Conservation (phyloP, 2,113 vertebrate species). For the Emydura subglobosa region DNA sequence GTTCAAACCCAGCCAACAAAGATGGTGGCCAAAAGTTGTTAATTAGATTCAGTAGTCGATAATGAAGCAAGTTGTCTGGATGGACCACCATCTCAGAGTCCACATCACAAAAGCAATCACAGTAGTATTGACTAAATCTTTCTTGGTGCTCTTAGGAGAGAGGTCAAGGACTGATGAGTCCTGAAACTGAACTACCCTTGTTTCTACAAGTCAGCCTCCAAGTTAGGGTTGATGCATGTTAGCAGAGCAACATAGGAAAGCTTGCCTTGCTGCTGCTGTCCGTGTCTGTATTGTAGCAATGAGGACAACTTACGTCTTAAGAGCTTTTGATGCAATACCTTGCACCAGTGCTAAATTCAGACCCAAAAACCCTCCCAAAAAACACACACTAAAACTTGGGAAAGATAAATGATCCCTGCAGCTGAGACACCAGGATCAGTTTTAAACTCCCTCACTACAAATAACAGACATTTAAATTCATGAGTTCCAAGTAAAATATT, state of each 20-base stretch:
- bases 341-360: constrained; percentile 41
- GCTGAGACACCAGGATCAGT: background rate
- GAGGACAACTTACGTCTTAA: background rate
- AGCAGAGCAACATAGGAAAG: background rate
- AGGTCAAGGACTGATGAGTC: background rate
- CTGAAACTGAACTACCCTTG: background rate
- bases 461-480: background rate
- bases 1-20: background rate
- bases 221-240: background rate
- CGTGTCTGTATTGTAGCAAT: background rate
- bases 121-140: background rate
- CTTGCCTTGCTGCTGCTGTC: constrained; percentile 22
- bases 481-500: background rate
- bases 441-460: constrained; percentile 4
- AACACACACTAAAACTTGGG: background rate
- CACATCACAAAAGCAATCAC: background rate
- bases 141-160: background rate
- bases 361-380: constrained; percentile 16
- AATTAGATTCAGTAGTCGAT: background rate
- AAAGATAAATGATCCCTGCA: background rate
- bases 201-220: background rate
- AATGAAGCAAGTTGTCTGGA: background rate
- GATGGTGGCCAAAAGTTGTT: background rate
- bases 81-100: background rate
- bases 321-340: constrained; percentile 29